Percentiles rank a stretch among this genome's conserved stretches.
These are phyloP conservation scores for Paedocypris micromegethes DNA, from an alignment of 2,797 vertebrate species.

Conservation along the genomic window DNA sequence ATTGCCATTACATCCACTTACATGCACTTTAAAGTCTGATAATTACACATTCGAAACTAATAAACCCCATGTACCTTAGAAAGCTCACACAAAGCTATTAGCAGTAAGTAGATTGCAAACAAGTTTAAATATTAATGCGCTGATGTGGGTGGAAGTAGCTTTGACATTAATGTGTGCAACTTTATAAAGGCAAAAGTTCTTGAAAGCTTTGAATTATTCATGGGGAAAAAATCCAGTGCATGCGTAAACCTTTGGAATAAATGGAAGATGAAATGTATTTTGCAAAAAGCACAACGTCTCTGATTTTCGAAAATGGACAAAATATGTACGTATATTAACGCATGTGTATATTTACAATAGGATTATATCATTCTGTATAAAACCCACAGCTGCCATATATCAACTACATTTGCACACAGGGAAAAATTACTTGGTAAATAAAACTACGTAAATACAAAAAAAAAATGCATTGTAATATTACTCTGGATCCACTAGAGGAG, in stretches of 20 bases:
- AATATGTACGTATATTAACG: too few species aligned
- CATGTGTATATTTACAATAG: too few species aligned
- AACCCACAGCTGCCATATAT: too few species aligned
- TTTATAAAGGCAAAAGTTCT: slow-evolving; percentile 1
- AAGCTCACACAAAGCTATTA: slow-evolving; percentile 32
- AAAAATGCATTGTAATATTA: slow-evolving; percentile 1
- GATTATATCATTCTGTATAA: too few species aligned
- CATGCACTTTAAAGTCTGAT: slow-evolving; percentile 4
- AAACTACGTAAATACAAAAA: not conserved
- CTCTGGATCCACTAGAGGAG: slow-evolving; percentile 8
- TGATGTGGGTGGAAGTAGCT: slow-evolving; percentile 18
- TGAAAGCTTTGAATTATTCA: slow-evolving; percentile 4
- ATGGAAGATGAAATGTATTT: too few species aligned
- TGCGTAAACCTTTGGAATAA: not conserved
- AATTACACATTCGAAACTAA: slow-evolving; percentile 25
- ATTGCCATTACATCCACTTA: not conserved
- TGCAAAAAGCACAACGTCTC: too few species aligned
- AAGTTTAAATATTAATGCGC: slow-evolving; percentile 42
- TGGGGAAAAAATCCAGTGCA: slow-evolving; percentile 1
- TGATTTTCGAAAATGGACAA: too few species aligned
- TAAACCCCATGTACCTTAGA: slow-evolving; percentile 25
- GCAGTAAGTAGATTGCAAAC: slow-evolving; percentile 37
- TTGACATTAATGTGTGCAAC: slow-evolving; percentile 32
- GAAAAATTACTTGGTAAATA: not conserved
- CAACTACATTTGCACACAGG: too few species aligned